These are phyloP conservation scores for Bilobella aurantiaca DNA, from an alignment of 1,140 invertebrate genomes.

Conservation along the genomic window DNA sequence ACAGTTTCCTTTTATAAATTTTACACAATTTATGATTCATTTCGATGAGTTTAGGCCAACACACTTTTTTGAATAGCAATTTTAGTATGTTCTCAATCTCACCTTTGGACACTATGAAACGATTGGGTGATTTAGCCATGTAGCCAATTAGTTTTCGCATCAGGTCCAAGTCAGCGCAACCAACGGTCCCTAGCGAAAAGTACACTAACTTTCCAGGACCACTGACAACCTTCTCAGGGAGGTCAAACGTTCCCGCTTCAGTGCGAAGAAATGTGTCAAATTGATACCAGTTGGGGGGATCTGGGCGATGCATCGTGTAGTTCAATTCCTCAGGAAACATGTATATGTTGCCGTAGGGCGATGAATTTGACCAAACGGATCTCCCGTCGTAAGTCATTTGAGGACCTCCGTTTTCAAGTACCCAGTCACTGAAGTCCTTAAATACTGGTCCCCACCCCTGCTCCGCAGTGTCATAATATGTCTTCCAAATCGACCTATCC, in stretches of 20 bases:
- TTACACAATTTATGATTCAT: too few species aligned
- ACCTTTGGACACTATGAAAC: constrained; percentile 7
- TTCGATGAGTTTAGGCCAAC: too few species aligned
- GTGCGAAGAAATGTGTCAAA: not conserved
- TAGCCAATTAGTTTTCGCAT: not conserved
- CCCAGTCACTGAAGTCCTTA: not conserved
- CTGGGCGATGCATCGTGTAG: not conserved
- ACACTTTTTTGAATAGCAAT: too few species aligned
- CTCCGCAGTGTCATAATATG: not conserved
- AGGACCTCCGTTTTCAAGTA: not conserved
- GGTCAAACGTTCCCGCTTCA: not conserved
- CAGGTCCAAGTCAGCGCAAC: not conserved
- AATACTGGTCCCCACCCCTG: not conserved
- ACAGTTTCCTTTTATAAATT: too few species aligned
- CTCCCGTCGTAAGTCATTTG: not conserved
- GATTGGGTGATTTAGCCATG: constrained; percentile 1
- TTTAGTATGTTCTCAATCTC: too few species aligned
- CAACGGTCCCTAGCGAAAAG: not conserved
- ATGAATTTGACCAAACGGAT: not conserved
- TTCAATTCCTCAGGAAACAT: not conserved
- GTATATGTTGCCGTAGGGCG: constrained; percentile 1
- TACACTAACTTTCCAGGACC: constrained; percentile 1
- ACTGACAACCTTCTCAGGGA: not conserved
- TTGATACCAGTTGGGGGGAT: not conserved
- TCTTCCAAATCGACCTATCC: not conserved